A percentile compares a stretch with the other conserved stretches of the same genome.
Conservation (phyloP, 2,888 invertebrate species). For the Melolontha melolontha region DNA sequence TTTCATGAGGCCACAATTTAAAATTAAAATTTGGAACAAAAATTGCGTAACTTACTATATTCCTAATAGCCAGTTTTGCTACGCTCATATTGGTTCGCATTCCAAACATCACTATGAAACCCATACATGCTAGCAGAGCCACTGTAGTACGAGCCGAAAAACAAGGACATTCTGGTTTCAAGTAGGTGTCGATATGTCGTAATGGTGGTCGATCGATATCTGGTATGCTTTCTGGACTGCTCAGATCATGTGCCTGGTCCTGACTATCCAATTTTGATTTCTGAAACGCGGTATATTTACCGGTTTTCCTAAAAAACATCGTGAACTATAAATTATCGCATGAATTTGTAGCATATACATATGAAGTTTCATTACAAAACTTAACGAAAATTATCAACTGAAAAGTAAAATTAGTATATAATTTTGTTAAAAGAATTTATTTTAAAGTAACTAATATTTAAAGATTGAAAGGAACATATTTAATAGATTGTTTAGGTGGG, state of each 20-base stretch:
- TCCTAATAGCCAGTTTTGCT: slow-evolving; percentile 87
- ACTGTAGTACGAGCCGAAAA: slow-evolving; percentile 89
- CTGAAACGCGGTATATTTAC: slow-evolving; percentile 33
- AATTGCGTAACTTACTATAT: slow-evolving; percentile 51
- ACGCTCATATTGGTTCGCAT: slow-evolving; percentile 99
- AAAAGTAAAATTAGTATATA: too few species aligned
- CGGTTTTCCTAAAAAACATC: slow-evolving; percentile 40
- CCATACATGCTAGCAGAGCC: slow-evolving; percentile 86
- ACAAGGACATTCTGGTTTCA: slow-evolving; percentile 88
- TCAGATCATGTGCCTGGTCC: slow-evolving; percentile 72
- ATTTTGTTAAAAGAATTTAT: too few species aligned
- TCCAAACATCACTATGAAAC: slow-evolving; percentile 95
- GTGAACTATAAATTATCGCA: too few species aligned
- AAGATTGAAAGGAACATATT: too few species aligned
- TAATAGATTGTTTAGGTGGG: too few species aligned
- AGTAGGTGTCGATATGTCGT: slow-evolving; percentile 88
- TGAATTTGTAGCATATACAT: too few species aligned
- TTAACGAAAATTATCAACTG: too few species aligned
- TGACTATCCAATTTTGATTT: slow-evolving; percentile 40
- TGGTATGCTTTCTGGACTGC: slow-evolving; percentile 81
- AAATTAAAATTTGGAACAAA: background rate
- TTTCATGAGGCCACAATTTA: background rate
- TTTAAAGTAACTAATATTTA: too few species aligned
- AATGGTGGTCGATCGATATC: slow-evolving; percentile 88
- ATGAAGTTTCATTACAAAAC: too few species aligned